phyloP scores from a whole-genome alignment of 2,113 vertebrate species.

The Condylura cristata region DNA sequence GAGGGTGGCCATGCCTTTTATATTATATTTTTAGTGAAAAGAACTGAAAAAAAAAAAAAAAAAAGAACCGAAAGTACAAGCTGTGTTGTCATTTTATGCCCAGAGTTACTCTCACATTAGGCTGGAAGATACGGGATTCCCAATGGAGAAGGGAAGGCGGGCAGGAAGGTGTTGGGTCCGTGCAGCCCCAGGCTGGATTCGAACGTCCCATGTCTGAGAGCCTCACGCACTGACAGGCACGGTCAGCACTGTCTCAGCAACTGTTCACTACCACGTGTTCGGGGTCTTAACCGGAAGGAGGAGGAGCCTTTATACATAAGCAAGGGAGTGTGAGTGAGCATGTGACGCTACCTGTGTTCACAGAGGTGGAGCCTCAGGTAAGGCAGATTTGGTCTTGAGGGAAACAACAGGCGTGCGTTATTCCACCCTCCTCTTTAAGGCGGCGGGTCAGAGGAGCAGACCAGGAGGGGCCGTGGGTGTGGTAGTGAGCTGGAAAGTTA shows the following conservation, averaged over 20 bases:
- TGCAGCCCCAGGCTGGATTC: too few species aligned
- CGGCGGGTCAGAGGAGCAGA: conserved; percentile 59
- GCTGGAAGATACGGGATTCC: conserved; percentile 14
- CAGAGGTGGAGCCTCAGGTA: background rate
- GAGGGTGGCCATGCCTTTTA: conserved; percentile 75
- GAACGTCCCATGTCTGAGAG: too few species aligned
- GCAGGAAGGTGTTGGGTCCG: background rate
- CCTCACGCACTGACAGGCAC: conserved; percentile 15
- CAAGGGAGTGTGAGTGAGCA: background rate
- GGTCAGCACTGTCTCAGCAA: background rate
- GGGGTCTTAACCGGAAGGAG: background rate
- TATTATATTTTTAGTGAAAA: conserved; percentile 82
- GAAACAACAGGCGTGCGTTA: conserved; percentile 38
- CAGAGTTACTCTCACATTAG: conserved; percentile 17
- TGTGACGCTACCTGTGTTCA: background rate
- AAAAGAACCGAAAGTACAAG: conserved; percentile 64
- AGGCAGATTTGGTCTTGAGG: background rate
- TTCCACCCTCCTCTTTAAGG: conserved; percentile 58
- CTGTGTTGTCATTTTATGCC: conserved; percentile 76
- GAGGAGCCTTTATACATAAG: background rate
- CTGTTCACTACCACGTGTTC: background rate
- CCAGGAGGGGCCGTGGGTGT: conserved; percentile 58
- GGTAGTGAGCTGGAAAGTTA: conserved; percentile 56
- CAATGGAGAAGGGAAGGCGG: background rate
- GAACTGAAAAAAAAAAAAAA: conserved; percentile 71